Evolutionary conservation across 2,797 vertebrate genomes (phyloP).

Genomic region (Gorsachius magnificus): DNA sequence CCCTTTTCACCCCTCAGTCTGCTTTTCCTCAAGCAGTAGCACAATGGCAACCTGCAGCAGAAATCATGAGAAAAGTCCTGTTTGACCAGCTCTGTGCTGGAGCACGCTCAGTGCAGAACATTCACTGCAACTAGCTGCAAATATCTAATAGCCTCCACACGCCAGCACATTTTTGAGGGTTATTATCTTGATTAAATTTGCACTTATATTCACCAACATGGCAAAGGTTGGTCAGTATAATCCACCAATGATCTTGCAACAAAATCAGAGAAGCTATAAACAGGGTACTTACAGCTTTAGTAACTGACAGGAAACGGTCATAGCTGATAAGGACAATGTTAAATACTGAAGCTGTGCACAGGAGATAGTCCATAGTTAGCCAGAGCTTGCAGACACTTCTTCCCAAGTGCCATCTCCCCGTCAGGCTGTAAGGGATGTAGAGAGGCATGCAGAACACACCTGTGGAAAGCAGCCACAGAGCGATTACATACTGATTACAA

Average conservation of each 20-base stretch:
- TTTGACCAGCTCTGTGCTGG: background rate
- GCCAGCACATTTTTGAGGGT: background rate
- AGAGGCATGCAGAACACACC: conserved; percentile 87
- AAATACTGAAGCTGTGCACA: conserved; percentile 89
- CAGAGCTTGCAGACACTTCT: conserved; percentile 83
- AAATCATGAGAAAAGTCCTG: background rate
- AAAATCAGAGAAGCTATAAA: background rate
- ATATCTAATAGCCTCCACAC: background rate
- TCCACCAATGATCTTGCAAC: background rate
- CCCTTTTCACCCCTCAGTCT: background rate
- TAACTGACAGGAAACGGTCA: conserved; percentile 89
- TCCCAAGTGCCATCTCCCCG: conserved; percentile 81
- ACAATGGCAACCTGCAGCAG: background rate
- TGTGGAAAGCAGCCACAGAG: conserved; percentile 32
- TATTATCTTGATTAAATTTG: background rate
- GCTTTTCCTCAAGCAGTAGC: background rate
- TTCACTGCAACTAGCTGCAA: background rate
- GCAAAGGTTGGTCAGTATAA: background rate
- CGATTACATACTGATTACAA: background rate
- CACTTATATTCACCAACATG: background rate
- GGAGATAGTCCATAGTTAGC: conserved; percentile 86
- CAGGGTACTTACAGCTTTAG: conserved; percentile 84
- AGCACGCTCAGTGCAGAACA: background rate
- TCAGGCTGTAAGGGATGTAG: conserved; percentile 85
- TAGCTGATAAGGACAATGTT: conserved; percentile 92